These are phyloP conservation scores for Hydraecia micacea DNA, from an alignment of 2,888 invertebrate species.

Conservation along the genomic window DNA sequence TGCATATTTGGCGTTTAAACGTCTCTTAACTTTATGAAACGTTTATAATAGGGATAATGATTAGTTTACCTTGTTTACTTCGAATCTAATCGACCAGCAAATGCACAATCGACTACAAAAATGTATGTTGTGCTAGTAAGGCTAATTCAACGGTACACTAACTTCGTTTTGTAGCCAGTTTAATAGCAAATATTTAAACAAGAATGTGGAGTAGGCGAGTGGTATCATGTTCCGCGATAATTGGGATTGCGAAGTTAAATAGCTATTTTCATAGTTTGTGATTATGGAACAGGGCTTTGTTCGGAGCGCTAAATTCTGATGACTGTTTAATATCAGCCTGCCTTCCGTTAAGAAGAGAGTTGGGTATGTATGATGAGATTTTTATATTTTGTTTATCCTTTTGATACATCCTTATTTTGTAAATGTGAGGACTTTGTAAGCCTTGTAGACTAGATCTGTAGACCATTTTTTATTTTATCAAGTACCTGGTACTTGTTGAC, in stretches of 20 bases:
- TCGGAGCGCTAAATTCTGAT: background rate
- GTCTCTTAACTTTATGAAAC: background rate
- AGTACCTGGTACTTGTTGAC: too few relatives aligned
- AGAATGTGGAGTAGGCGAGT: conserved; percentile 59
- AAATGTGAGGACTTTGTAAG: too few relatives aligned
- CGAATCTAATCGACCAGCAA: conserved; percentile 25
- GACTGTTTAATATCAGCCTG: background rate
- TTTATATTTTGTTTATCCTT: too few relatives aligned
- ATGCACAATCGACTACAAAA: conserved; percentile 37
- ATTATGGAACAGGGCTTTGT: conserved; percentile 15
- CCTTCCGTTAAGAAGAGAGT: background rate
- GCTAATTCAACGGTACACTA: conserved; percentile 50
- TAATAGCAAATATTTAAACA: conserved; percentile 58
- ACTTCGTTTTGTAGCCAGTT: conserved; percentile 48
- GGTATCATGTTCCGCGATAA: conserved; percentile 56
- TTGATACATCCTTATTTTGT: too few relatives aligned
- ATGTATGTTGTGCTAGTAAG: conserved; percentile 36
- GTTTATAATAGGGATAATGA: background rate
- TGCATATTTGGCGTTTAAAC: background rate
- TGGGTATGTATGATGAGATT: background rate
- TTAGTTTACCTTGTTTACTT: background rate
- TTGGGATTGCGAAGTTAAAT: conserved; percentile 55
- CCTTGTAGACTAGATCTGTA: too few relatives aligned
- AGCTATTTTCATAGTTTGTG: conserved; percentile 44
- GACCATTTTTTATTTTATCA: too few relatives aligned